These are phyloP conservation scores for Furcifer pardalis DNA, from an alignment of 2,797 vertebrate genomes.

Conservation along the genomic window DNA sequence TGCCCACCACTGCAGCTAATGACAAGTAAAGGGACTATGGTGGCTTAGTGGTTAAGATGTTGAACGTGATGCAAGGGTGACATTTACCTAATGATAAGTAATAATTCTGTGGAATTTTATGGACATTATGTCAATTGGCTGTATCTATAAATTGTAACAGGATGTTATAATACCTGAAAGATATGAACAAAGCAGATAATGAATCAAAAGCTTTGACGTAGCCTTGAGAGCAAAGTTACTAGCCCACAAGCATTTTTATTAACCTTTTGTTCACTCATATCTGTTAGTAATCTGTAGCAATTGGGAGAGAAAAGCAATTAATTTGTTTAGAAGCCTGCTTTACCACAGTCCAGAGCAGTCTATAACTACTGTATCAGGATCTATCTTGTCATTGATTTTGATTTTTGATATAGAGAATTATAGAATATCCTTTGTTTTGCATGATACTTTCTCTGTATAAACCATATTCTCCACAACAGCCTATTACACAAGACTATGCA, in stretches of 20 bases:
- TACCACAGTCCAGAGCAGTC: not conserved
- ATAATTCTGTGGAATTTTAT: not conserved
- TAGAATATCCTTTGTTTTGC: not conserved
- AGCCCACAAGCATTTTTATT: too few relatives aligned
- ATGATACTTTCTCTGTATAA: too few relatives aligned
- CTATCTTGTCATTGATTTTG: not conserved
- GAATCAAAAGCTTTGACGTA: not conserved
- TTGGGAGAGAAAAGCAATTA: too few relatives aligned
- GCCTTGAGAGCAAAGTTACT: not conserved
- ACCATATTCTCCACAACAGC: too few relatives aligned
- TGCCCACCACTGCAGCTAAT: too few relatives aligned
- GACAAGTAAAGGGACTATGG: too few relatives aligned
- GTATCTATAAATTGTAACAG: not conserved
- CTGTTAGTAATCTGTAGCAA: not conserved
- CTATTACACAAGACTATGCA: not conserved
- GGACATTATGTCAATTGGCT: not conserved
- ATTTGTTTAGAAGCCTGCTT: not conserved
- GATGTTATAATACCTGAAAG: not conserved
- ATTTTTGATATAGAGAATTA: not conserved
- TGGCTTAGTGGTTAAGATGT: too few relatives aligned
- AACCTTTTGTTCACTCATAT: not conserved
- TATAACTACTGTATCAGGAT: not conserved
- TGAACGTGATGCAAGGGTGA: too few relatives aligned
- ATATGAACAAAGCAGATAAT: too few relatives aligned
- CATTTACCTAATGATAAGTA: not conserved